Evolutionary conservation across 1,140 invertebrate species (phyloP), one percentile per base, ranked within the genome.

Genomic region (Heliconius eleuchia): DNA sequence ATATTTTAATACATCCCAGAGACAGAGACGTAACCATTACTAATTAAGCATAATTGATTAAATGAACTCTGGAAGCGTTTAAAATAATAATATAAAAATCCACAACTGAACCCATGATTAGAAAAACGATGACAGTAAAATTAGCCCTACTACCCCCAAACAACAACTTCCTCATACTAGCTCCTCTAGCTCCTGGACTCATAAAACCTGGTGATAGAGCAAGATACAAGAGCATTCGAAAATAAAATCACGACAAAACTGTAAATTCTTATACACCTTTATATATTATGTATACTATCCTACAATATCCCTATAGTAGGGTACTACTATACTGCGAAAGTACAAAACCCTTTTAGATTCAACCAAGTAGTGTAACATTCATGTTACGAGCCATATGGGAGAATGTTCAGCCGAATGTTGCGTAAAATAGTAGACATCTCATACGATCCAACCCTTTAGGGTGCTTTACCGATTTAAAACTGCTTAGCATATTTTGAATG

Each of bases 351-450:
- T 66, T 66, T 66, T 66, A 66, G 60, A 66, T 30, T 66, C 4
- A 66, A 66, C 30, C 9, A 66, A 30, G 60, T 66, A 66, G 60
- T 66, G 60, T 13, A 16, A 66, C 60, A 66, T 66, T 66, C 60
- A 66, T 66, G 60, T 66, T 66, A 66, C 16, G 60, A 66, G 60
- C 55, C n/a, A 11, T 66, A 66, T 27, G 60, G 60, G 60, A 30
- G 11, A 30, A 16, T 66, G 60, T 66, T 66, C 27, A 66, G 5
- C 27, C 60, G 60, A 30, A 66, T 66, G 60, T 66, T 30, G 60
- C 60, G 60, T 66, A 30, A 66, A 66, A 66, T 66, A 66, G 60
- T 30, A 66, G 23, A 66, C 60, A 66, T 66, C 60, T 66, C 60
- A 66, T 66, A 30, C 60, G 60, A 66, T 66, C 23, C 60, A 27